A percentile compares a stretch with the other conserved stretches of the same genome.
Evolutionary conservation across 2,113 vertebrate species (phyloP).

Genomic region (Sula dactylatra): DNA sequence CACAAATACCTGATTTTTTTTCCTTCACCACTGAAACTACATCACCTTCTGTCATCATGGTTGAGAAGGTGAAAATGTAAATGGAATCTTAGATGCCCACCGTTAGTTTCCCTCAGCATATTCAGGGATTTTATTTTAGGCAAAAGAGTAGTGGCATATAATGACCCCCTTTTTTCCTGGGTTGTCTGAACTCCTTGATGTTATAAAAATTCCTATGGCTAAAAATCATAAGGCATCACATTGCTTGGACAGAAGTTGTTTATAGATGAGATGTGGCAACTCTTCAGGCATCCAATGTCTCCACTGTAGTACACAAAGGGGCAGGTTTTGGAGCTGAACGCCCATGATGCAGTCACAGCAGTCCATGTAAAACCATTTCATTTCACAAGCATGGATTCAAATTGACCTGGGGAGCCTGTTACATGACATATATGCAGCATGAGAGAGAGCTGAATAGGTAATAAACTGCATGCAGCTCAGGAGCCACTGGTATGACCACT

Average conservation of each 20-base stretch:
- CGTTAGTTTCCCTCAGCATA: neutral
- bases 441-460: rapidly evolving
- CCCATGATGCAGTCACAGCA: neutral
- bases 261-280: neutral
- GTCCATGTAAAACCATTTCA: neutral
- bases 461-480: neutral
- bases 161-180: rapidly evolving
- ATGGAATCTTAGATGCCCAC: neutral
- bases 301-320: neutral
- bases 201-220: neutral
- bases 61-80: neutral
- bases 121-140: neutral
- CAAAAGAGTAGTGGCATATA: neutral
- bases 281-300: neutral
- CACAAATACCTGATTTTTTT: neutral
- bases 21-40: neutral
- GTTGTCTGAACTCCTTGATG: neutral
- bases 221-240: neutral
- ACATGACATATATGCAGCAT: neutral
- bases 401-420: neutral
- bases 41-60: neutral
- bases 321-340: neutral
- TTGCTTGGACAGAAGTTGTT: neutral
- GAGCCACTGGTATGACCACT: neutral
- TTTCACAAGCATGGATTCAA: neutral